phyloP scores from a whole-genome alignment of 1,140 invertebrate genomes.

The Cephus cinctus region DNA sequence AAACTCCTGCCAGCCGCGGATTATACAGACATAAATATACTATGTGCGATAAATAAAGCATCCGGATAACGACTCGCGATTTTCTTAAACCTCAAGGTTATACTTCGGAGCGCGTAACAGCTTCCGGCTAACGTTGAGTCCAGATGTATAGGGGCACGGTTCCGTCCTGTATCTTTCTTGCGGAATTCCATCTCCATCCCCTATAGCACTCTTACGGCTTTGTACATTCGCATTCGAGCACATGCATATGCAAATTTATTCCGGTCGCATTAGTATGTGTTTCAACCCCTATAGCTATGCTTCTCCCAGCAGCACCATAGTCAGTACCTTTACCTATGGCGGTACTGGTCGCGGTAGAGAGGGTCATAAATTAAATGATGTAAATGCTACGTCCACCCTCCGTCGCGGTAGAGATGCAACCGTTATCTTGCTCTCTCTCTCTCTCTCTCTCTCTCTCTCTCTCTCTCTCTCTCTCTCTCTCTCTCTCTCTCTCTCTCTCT shows the following conservation, averaged over 20 bases:
- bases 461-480: constrained; percentile 15
- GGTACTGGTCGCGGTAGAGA: constrained; percentile 25
- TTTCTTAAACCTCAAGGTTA: too few relatives aligned
- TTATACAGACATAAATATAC: too few relatives aligned
- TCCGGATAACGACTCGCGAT: too few relatives aligned
- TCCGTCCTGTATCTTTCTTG: neutral
- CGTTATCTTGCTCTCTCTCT: constrained; percentile 37
- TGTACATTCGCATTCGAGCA: constrained; percentile 43
- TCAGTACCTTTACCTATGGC: constrained; percentile 1
- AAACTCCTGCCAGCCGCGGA: too few relatives aligned
- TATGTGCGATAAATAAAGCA: too few relatives aligned
- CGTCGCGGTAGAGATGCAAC: constrained; percentile 37
- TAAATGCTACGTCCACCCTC: constrained; percentile 55
- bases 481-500: neutral
- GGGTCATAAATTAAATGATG: constrained; percentile 59
- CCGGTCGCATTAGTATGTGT: constrained; percentile 44
- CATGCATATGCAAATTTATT: constrained; percentile 58
- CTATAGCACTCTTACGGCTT: too few relatives aligned
- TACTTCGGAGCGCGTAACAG: constrained; percentile 1
- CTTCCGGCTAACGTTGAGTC: constrained; percentile 3
- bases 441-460: constrained; percentile 27
- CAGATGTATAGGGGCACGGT: too few relatives aligned
- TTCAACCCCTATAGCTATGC: constrained; percentile 8
- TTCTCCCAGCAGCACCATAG: constrained; percentile 7
- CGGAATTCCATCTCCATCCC: neutral